Conservation (phyloP, 2,888 invertebrate genomes). For the Campoplex nolae region DNA sequence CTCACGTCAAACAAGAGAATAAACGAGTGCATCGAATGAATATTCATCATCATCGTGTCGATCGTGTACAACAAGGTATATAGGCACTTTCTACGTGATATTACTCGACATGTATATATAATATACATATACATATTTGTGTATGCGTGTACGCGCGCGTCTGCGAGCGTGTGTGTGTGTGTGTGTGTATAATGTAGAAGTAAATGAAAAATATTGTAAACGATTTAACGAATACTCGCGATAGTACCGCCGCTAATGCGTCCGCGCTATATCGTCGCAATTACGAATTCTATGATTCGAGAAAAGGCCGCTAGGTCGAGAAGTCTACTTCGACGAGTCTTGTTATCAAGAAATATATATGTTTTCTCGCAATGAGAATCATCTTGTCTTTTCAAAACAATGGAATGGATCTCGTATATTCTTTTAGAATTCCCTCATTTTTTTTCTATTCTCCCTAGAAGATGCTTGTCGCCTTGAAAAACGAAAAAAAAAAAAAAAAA, state of each 20-base stretch:
- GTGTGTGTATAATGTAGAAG: conserved; percentile 9
- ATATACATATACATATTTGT: conserved; percentile 63
- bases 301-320: conserved; percentile 71
- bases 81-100: conserved; percentile 83
- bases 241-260: conserved; percentile 64
- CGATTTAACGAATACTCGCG: conserved; percentile 41
- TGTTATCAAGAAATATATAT: conserved; percentile 14
- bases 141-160: conserved; percentile 5
- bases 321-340: conserved; percentile 57
- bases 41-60: conserved; percentile 40
- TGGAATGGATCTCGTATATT: not conserved
- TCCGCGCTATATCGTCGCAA: conserved; percentile 58
- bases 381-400: conserved; percentile 1
- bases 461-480: not conserved
- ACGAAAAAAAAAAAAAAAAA: not conserved
- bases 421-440: not conserved
- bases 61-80: conserved; percentile 71
- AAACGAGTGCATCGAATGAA: conserved; percentile 32
- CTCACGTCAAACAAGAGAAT: conserved; percentile 9
- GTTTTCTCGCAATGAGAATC: conserved; percentile 25
- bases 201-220: conserved; percentile 47
- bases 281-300: conserved; percentile 66
- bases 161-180: too few relatives aligned
- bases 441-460: not conserved
- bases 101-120: conserved; percentile 46